These are phyloP conservation scores for Ptychodera flava DNA, from an alignment of 35 echinoderm and acorn worm genomes.

Conservation along the genomic window DNA sequence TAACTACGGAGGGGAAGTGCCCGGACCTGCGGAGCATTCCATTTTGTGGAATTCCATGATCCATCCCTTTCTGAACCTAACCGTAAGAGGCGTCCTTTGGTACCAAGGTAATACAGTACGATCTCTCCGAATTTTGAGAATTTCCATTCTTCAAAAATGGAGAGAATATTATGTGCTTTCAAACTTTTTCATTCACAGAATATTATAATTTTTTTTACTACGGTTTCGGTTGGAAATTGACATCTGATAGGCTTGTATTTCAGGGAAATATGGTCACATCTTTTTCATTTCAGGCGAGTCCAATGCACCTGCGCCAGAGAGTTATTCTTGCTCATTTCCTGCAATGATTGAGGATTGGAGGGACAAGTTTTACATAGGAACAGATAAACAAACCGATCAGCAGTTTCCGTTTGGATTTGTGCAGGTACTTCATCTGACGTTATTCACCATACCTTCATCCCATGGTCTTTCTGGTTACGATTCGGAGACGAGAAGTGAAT, in stretches of 20 bases:
- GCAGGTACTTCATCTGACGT: constrained; percentile 46
- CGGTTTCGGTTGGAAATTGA: no score
- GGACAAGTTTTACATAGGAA: constrained; percentile 58
- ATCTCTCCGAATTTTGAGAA: constrained; percentile 29
- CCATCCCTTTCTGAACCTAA: neutral
- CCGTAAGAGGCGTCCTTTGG: neutral
- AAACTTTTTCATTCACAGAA: no score
- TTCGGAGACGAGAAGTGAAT: no score
- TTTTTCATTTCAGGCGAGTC: constrained; percentile 81
- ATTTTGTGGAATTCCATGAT: neutral
- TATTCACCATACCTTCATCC: no score
- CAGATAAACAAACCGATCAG: constrained; percentile 26
- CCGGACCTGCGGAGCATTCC: neutral
- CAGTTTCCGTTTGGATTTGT: constrained; percentile 93
- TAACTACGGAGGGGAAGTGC: no score
- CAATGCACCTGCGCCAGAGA: constrained; percentile 39
- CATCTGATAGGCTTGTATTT: no score
- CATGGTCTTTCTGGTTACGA: no score
- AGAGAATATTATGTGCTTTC: no score
- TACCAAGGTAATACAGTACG: no score
- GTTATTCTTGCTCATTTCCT: constrained; percentile 79
- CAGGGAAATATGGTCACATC: no score
- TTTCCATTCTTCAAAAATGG: no score
- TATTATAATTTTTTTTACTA: no score
- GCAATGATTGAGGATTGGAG: constrained; percentile 87